Evolutionary conservation across 2,797 vertebrate species (phyloP), one percentile per base, ranked within the genome.

Genomic region (Lutjanus argentimaculatus): DNA sequence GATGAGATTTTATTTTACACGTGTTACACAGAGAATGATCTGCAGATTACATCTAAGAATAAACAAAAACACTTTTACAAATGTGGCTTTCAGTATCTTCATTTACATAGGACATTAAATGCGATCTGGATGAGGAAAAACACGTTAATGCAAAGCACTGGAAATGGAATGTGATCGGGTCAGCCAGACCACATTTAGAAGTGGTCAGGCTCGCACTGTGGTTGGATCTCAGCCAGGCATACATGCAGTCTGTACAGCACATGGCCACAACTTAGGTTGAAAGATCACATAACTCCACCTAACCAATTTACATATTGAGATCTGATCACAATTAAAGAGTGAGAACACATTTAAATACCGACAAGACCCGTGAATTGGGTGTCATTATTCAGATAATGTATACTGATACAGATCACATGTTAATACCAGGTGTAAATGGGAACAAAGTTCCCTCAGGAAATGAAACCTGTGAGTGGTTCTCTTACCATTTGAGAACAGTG

Each of bases 401-500:
- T 57, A 25, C 45, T 42, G 8, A 16, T 22, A 51, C 14, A 48
- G n/a, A 43, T 62, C 15, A 17, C 36, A 51, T 48, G 17, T 49
- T n/a, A 21, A 14, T 12, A 21, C 5, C 11, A 36, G 19, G 19
- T 30, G 22, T 49, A 51, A 48, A 56, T 21, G 9, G 14, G 3
- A 2, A 21, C 12, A 56, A 42, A 55, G 11, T 25, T 48, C 11
- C 13, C 21, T 25, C 16, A 59, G 42, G 6, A 16, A 53, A 66
- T 57, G 1, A 66, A 72, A 59, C 6, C 6, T 49, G 0, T 0
- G n/a, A 48, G 13, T 46, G 49, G 43, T 71, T 68, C 16, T 67
- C 96, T 96, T 94, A 99, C 98, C 98, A 21, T 99, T 99, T 71
- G 95, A 95, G 93, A 99, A 97, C 82, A 97, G 88, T 12, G 98